A percentile compares a stretch with the other conserved stretches of the same genome.
These are phyloP conservation scores for Heliconius ismenius DNA, from an alignment of 2,888 invertebrate genomes.

Conservation along the genomic window DNA sequence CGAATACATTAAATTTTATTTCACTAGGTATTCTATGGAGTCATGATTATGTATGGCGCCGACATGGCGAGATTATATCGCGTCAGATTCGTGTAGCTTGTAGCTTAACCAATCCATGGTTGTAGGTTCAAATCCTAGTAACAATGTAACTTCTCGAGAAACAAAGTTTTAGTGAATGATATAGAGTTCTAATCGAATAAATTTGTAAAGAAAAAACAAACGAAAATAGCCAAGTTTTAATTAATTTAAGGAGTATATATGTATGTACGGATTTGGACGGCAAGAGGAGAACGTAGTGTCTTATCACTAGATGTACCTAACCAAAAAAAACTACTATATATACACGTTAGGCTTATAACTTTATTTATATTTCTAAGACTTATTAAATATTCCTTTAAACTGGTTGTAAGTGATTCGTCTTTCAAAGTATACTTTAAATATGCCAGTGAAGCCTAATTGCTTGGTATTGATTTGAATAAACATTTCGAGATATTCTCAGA, in stretches of 20 bases:
- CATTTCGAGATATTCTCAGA: slow-evolving; percentile 8
- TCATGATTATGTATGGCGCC: neutral
- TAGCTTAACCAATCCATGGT: neutral
- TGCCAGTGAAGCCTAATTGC: slow-evolving; percentile 14
- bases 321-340: neutral
- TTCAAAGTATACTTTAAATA: slow-evolving; percentile 11
- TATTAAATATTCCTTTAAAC: neutral
- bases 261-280: too few species aligned
- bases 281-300: too few species aligned
- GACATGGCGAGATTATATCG: neutral
- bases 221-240: neutral
- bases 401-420: slow-evolving; percentile 4
- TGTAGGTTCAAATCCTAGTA: neutral
- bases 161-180: neutral
- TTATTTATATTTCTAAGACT: neutral
- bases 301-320: too few species aligned
- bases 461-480: slow-evolving; percentile 21
- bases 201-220: neutral
- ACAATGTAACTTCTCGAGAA: neutral
- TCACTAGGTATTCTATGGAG: neutral
- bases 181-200: neutral
- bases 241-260: too few species aligned
- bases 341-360: neutral
- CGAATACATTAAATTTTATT: neutral
- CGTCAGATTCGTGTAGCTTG: neutral